phyloP scores from a whole-genome alignment of 2,113 vertebrate genomes.

The Trichomycterus rosablanca region DNA sequence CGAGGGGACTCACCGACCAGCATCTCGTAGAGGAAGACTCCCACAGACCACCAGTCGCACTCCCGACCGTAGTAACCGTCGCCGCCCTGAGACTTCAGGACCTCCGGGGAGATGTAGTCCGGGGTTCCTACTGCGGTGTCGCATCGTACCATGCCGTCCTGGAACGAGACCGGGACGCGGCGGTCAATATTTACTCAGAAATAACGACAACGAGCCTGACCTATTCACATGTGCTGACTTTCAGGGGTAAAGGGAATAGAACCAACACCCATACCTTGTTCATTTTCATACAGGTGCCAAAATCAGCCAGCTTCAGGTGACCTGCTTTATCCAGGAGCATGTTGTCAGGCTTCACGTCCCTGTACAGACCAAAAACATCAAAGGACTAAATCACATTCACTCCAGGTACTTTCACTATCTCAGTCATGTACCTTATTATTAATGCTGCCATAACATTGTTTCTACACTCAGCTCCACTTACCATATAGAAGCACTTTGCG shows the following conservation, averaged over 20 bases:
- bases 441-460: too few species aligned
- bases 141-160: conserved; percentile 99
- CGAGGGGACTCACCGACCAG: conserved; percentile 85
- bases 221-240: too few species aligned
- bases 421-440: too few species aligned
- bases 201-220: too few species aligned
- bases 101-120: conserved; percentile 98
- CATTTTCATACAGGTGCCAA: conserved; percentile 99
- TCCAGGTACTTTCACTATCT: too few species aligned
- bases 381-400: too few species aligned
- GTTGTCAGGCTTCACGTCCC: conserved; percentile 98
- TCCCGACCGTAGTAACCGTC: conserved; percentile 96
- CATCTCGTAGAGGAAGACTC: conserved; percentile 98
- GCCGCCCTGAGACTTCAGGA: conserved; percentile 96
- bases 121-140: conserved; percentile 97
- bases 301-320: conserved; percentile 97
- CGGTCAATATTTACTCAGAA: too few species aligned
- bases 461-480: too few species aligned
- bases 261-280: conserved; percentile 78
- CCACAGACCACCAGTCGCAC: conserved; percentile 99
- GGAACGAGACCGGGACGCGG: conserved; percentile 6
- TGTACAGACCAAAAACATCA: too few species aligned
- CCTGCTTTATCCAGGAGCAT: conserved; percentile 98
- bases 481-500: too few species aligned
- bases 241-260: too few species aligned